A percentile compares a stretch with the other conserved stretches of the same genome.
Evolutionary conservation across 1,140 invertebrate genomes (phyloP).

Genomic region (Cheumatopsyche charites): DNA sequence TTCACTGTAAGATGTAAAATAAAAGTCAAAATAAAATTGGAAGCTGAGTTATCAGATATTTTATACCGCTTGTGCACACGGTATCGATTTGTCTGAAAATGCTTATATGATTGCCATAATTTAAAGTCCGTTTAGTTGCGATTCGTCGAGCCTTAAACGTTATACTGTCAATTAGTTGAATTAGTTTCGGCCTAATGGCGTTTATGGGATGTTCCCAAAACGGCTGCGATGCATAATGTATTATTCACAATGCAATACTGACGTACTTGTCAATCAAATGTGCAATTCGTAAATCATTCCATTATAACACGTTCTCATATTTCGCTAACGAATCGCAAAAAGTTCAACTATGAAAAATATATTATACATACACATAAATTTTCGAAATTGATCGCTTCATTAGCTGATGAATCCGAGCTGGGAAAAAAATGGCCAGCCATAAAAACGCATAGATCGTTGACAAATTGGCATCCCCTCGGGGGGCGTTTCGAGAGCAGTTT

Average conservation of each 20-base stretch:
- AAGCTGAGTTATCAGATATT: no score
- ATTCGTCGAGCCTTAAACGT: constrained; percentile 15
- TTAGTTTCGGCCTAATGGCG: constrained; percentile 20
- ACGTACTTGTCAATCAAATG: constrained; percentile 24
- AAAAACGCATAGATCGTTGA: constrained; percentile 20
- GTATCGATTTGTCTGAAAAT: not conserved
- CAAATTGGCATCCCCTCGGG: constrained; percentile 15
- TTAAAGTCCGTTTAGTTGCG: not conserved
- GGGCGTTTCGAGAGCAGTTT: constrained; percentile 1
- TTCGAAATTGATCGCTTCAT: constrained; percentile 2
- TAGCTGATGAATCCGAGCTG: constrained; percentile 7
- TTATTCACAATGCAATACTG: constrained; percentile 6
- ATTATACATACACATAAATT: no score
- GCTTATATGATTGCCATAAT: not conserved
- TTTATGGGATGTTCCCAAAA: constrained; percentile 26
- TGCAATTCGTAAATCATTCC: not conserved
- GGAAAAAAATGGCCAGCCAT: not conserved
- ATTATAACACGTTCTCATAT: no score
- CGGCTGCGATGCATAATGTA: constrained; percentile 13
- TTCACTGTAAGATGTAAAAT: no score
- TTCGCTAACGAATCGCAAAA: no score
- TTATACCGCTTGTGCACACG: no score
- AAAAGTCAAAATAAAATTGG: no score
- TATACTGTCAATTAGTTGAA: constrained; percentile 11
- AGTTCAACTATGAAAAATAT: no score